A percentile compares a stretch with the other conserved stretches of the same genome.
phyloP scores from a whole-genome alignment of 2,888 invertebrate genomes.

The Campopleginae sp. region DNA sequence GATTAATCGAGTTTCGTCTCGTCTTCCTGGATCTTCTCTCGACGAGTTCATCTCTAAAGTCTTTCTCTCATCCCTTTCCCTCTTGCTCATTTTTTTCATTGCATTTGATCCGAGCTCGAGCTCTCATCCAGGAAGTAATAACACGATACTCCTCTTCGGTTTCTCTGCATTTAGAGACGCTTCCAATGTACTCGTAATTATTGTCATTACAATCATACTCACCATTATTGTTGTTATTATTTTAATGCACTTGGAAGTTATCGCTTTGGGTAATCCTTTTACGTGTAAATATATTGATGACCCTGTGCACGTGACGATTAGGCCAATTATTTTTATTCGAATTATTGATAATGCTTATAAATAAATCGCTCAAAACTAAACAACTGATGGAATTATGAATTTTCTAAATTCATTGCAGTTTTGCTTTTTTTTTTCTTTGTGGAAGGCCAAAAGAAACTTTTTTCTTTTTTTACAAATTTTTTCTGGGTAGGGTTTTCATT shows the following conservation, averaged over 20 bases:
- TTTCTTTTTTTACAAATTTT: too few species aligned
- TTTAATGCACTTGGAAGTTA: background rate
- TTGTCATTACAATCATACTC: conserved; percentile 28
- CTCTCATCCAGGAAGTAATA: conserved; percentile 57
- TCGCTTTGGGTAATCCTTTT: conserved; percentile 6
- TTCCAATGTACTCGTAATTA: conserved; percentile 29
- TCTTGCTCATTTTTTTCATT: conserved; percentile 46
- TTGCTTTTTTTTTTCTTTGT: background rate
- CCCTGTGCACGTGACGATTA: background rate
- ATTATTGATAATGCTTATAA: background rate
- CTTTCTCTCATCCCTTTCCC: background rate
- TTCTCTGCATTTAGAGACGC: conserved; percentile 37
- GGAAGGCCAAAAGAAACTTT: background rate
- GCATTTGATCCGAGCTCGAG: conserved; percentile 45
- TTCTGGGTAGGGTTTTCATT: too few species aligned
- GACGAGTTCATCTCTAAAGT: conserved; percentile 27
- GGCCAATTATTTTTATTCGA: background rate
- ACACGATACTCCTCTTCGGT: conserved; percentile 42
- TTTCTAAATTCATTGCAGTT: background rate
- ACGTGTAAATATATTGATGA: conserved; percentile 6
- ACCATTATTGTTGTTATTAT: conserved; percentile 27
- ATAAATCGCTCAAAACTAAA: background rate
- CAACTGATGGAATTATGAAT: conserved; percentile 3
- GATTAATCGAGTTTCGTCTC: conserved; percentile 55
- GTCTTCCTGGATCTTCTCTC: conserved; percentile 24